phyloP scores from a whole-genome alignment of 2,888 invertebrate species.

The Fissipunctia ypsillon region DNA sequence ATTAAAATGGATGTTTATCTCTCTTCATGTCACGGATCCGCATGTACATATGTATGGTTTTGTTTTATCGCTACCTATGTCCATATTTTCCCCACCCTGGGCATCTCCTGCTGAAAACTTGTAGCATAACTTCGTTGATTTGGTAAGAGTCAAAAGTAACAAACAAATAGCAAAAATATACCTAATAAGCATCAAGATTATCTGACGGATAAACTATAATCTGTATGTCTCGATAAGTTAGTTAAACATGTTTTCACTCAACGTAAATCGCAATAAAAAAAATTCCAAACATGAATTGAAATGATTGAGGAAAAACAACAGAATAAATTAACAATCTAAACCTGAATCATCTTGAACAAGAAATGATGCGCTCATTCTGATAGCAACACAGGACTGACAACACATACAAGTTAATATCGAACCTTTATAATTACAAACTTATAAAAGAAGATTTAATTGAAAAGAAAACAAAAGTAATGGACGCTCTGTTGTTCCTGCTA shows the following conservation, averaged over 20 bases:
- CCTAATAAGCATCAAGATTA: not conserved
- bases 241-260: not conserved
- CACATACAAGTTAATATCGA: not conserved
- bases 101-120: not conserved
- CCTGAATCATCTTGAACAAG: not conserved
- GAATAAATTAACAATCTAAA: not conserved
- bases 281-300: no score
- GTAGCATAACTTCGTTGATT: not conserved
- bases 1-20: not conserved
- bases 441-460: not conserved
- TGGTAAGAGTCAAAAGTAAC: not conserved
- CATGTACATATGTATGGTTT: not conserved
- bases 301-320: conserved; percentile 13
- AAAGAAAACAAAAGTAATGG: not conserved
- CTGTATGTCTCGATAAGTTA: not conserved
- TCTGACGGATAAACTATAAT: no score
- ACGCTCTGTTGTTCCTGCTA: not conserved
- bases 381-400: not conserved
- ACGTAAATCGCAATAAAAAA: not conserved
- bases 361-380: conserved; percentile 17
- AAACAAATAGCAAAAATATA: not conserved
- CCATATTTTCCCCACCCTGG: not conserved
- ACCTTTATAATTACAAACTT: no score
- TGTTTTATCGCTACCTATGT: not conserved
- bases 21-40: not conserved